These are phyloP conservation scores for Drosophila seclusa DNA, from an alignment of 2,888 invertebrate species.

Conservation along the genomic window DNA sequence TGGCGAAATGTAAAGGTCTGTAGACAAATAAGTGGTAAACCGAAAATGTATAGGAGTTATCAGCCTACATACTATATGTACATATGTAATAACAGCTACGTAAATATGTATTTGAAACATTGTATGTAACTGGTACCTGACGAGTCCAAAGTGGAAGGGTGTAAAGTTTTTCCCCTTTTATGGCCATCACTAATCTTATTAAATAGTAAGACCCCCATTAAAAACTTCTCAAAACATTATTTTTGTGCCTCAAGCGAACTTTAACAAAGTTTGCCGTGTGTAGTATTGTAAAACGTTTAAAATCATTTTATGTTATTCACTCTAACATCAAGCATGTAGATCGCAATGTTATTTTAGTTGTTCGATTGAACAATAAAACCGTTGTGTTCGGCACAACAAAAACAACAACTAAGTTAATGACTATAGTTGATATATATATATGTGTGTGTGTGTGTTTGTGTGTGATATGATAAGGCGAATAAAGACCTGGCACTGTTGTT, in stretches of 20 bases:
- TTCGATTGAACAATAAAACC: slow-evolving; percentile 7
- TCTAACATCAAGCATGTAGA: not conserved
- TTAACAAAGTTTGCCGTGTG: not conserved
- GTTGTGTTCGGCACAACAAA: slow-evolving; percentile 20
- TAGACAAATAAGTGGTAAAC: not conserved
- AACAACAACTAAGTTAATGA: slow-evolving; percentile 28
- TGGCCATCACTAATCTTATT: not conserved
- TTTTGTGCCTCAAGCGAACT: not conserved
- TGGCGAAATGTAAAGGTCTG: not conserved
- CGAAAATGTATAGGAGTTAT: not conserved
- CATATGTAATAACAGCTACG: not conserved
- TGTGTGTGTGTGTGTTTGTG: not conserved
- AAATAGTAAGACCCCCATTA: not conserved
- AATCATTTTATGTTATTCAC: not conserved
- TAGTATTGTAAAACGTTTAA: not conserved
- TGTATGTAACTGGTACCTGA: not conserved
- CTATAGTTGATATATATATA: slow-evolving; percentile 21
- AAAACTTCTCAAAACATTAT: not conserved
- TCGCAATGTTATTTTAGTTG: not conserved
- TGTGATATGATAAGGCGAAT: slow-evolving; percentile 58
- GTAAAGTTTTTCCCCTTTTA: not conserved
- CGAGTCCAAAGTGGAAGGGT: not conserved
- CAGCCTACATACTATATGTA: not conserved
- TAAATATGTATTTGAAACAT: not conserved
- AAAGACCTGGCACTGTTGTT: slow-evolving; percentile 56